Conservation (phyloP, 2,113 vertebrate species). For the Lipophrys pholis region DNA sequence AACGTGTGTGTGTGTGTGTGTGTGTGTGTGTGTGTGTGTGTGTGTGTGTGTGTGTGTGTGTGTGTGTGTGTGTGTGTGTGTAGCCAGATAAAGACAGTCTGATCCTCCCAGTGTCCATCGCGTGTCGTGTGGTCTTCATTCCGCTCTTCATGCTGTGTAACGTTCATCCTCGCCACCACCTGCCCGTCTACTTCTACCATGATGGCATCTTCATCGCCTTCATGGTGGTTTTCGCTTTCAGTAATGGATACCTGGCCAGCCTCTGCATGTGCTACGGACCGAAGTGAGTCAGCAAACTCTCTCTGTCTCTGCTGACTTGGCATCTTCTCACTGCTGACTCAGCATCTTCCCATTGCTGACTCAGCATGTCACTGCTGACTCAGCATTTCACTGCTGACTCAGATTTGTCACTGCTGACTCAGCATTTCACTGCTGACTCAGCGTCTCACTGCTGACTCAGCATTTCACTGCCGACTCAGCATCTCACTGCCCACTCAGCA, state of each 20-base stretch:
- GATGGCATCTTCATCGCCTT: conserved; percentile 85
- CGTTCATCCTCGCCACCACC: conserved; percentile 67
- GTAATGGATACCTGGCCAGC: conserved; percentile 87
- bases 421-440: too few species aligned
- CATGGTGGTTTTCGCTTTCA: conserved; percentile 86
- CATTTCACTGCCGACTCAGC: too few species aligned
- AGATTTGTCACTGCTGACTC: too few species aligned
- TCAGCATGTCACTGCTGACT: too few species aligned
- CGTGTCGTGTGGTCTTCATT: conserved; percentile 80
- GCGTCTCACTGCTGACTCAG: too few species aligned
- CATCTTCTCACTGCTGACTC: too few species aligned
- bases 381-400: too few species aligned
- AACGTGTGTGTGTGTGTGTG: too few species aligned
- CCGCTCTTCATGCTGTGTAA: conserved; percentile 89
- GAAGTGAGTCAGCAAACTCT: conserved; percentile 75
- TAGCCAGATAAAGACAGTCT: conserved; percentile 76
- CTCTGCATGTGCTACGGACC: conserved; percentile 89
- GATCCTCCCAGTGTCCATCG: conserved; percentile 80
- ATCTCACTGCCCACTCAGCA: too few species aligned
- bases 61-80: conserved; percentile 1
- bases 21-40: too few species aligned
- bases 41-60: too few species aligned
- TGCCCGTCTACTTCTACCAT: conserved; percentile 81
- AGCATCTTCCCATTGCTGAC: too few species aligned
- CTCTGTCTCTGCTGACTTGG: neutral